Base-by-base conservation (phyloP, 37 sponge, comb jelly and placozoan genomes). In the Chondrilla cf. caribensis region DNA sequence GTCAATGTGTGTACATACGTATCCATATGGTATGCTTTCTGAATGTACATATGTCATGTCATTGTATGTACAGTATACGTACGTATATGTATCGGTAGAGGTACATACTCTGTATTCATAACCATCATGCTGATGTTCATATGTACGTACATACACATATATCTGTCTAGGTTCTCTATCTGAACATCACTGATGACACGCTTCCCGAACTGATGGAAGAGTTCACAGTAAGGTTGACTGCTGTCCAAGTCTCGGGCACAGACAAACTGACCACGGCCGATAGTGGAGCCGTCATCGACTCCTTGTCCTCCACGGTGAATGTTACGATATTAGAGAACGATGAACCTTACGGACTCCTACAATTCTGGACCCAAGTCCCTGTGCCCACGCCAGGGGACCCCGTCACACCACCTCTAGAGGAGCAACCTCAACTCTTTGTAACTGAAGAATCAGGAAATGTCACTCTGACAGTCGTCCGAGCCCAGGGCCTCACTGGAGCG, bases 271-370 rank as follows among this genome's bases (percentile, higher is more conserved):
- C 89, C 55, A 91, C 95, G n/a, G 58, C 83, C 41, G 81, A 84
- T 35, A 94, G 95, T 79, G 95, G 89, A 25, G 95, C 95, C 2
- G 86, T 82, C 54, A 82, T 91, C 26, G 55, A 88, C 51, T 35
- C 31, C 11, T 36, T 57, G 14, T 36, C 38, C 0, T 33, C 82
- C 25, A 62, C 62, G n/a, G 81, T 75, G 7, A 51, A n/a, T n/a
- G 21, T 93, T 24, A 96, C 89, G 26, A 80, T 96, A 3, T 57
- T 29, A 19, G 86, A 88, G 58, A 96, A 93, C 43, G 97, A 96
- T 65, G 85, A 85, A 40, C 97, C 97, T 28, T 96, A 93, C 57
- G 97, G 97, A 33, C 60, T 96, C 32, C 18, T 96, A 8, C 91
- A 96, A 82, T 90, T 96, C 60, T 67, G 55, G 41, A 86, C 86